Evolutionary conservation across 2,113 vertebrate species (phyloP).

Genomic region (Myocastor coypus): DNA sequence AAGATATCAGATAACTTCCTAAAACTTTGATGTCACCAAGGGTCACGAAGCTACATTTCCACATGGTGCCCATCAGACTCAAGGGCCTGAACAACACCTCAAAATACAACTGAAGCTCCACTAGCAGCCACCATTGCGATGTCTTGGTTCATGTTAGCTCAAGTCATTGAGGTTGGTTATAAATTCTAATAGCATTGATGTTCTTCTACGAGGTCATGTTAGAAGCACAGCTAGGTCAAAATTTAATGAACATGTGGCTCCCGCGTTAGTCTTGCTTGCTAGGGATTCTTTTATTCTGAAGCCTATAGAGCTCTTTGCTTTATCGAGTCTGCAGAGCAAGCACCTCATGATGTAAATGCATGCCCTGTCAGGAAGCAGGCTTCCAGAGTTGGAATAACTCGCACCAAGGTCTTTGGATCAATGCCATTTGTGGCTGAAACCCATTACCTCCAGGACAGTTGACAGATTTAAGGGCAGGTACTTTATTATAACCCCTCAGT

Average conservation of each 20-base stretch:
- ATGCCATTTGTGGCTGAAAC: not conserved
- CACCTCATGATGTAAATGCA: not conserved
- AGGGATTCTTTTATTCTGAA: not conserved
- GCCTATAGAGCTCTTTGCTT: not conserved
- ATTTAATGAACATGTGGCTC: not conserved
- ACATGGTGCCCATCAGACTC: not conserved
- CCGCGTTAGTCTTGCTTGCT: not conserved
- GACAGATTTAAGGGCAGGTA: not conserved
- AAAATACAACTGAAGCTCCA: not conserved
- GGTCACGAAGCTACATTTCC: not conserved
- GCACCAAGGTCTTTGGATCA: not conserved
- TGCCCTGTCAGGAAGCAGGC: not conserved
- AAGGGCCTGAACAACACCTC: not conserved
- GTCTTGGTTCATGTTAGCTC: not conserved
- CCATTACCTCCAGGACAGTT: not conserved
- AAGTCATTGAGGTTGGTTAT: not conserved
- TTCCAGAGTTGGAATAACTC: not conserved
- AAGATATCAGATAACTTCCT: not conserved
- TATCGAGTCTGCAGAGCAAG: not conserved
- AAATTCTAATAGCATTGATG: not conserved
- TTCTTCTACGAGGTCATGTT: not conserved
- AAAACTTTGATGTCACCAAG: not conserved
- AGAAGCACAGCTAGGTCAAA: not conserved
- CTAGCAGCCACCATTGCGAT: not conserved
- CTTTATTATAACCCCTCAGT: not conserved